These are phyloP conservation scores for Acronicta psi DNA, from an alignment of 2,888 invertebrate genomes.

Conservation along the genomic window DNA sequence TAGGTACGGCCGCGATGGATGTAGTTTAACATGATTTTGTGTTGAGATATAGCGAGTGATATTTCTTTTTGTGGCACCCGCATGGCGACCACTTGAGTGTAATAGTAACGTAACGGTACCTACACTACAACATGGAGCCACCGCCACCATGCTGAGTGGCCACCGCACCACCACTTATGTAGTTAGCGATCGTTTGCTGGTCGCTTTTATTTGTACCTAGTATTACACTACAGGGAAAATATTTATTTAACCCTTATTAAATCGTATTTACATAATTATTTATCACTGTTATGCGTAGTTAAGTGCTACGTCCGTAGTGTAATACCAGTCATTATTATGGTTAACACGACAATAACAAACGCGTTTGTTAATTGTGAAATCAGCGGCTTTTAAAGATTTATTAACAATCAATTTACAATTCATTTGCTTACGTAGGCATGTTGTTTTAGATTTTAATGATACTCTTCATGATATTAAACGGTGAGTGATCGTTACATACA, in stretches of 20 bases:
- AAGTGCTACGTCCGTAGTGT: neutral
- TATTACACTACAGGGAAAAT: neutral
- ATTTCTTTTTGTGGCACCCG: constrained; percentile 28
- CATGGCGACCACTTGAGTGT: constrained; percentile 16
- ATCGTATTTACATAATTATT: no score
- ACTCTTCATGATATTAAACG: constrained; percentile 5
- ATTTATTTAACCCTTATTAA: constrained; percentile 7
- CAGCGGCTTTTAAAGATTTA: constrained; percentile 13
- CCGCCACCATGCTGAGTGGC: constrained; percentile 8
- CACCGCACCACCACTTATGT: constrained; percentile 12
- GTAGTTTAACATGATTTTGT: constrained; percentile 16
- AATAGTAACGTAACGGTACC: constrained; percentile 10
- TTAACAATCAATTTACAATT: constrained; percentile 11
- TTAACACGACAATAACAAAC: constrained; percentile 6
- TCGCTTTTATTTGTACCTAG: constrained; percentile 7
- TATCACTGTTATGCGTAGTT: neutral
- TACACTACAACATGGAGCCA: neutral
- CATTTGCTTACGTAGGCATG: constrained; percentile 3
- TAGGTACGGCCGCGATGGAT: constrained; percentile 20
- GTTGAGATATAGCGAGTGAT: constrained; percentile 14
- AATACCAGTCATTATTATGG: neutral
- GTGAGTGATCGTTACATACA: constrained; percentile 6
- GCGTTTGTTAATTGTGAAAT: constrained; percentile 30
- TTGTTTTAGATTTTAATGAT: constrained; percentile 12
- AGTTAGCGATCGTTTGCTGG: constrained; percentile 20